A percentile compares a stretch with the other conserved stretches of the same genome.
phyloP scores from a whole-genome alignment of 2,113 vertebrate genomes.

The Talpa occidentalis region DNA sequence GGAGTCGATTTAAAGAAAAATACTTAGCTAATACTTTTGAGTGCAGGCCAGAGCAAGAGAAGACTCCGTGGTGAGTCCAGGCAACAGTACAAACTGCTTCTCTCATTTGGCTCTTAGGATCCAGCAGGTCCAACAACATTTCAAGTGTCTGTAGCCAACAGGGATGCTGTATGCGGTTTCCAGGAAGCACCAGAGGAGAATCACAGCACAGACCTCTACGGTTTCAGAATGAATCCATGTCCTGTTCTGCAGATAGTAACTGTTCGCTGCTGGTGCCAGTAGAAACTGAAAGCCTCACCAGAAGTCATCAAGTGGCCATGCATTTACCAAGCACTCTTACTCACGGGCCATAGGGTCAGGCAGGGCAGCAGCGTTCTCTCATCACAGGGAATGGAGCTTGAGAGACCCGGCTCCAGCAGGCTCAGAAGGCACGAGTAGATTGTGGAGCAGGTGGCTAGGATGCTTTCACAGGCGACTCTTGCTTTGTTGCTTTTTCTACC shows the following conservation, averaged over 20 bases:
- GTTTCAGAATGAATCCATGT: background rate
- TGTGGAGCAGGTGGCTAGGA: background rate
- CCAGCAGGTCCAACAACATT: background rate
- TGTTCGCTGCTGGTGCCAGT: background rate
- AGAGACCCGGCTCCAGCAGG: background rate
- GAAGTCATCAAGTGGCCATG: background rate
- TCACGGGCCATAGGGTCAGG: background rate
- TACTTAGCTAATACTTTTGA: background rate
- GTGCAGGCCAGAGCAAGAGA: background rate
- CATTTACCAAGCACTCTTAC: fast-evolving
- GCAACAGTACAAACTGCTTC: background rate
- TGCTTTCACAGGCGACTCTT: background rate
- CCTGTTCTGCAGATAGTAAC: background rate
- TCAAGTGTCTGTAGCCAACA: background rate
- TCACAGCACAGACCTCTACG: background rate
- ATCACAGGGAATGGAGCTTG: background rate
- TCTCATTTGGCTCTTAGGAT: background rate
- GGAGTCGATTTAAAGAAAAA: background rate
- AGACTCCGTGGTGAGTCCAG: background rate
- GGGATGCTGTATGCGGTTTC: background rate
- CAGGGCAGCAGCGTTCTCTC: background rate
- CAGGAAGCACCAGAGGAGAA: background rate
- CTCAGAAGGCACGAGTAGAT: background rate
- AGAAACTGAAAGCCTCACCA: background rate
- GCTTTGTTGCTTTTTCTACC: background rate